Percentiles rank a stretch among this genome's conserved stretches.
Conservation (phyloP, 2,113 vertebrate species). For the Amphiprion percula region DNA sequence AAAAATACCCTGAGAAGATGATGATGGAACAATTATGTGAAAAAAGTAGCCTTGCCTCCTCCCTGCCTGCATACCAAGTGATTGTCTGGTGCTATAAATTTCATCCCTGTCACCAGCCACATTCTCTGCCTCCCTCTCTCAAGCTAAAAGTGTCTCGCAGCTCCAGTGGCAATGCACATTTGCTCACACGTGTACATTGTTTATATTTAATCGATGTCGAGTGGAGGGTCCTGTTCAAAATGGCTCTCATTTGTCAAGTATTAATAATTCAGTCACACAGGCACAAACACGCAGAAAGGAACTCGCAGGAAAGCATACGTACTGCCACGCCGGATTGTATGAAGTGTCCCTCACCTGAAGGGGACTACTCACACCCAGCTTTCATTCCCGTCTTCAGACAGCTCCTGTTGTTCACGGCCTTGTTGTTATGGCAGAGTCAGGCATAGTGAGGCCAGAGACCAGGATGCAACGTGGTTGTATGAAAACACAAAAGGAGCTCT, state of each 20-base stretch:
- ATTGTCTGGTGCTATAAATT: constrained; percentile 60
- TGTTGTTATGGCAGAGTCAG: constrained; percentile 12
- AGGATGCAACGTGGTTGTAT: neutral
- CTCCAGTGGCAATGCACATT: constrained; percentile 58
- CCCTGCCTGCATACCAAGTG: constrained; percentile 64
- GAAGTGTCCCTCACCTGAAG: constrained; percentile 51
- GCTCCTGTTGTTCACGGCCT: constrained; percentile 35
- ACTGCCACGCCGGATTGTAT: constrained; percentile 7
- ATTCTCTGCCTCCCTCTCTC: constrained; percentile 49
- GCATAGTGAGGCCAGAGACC: neutral
- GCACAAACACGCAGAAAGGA: constrained; percentile 37
- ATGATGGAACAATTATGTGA: constrained; percentile 71
- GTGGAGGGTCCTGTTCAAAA: constrained; percentile 69
- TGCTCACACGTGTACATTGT: constrained; percentile 69
- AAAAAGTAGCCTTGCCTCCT: constrained; percentile 40
- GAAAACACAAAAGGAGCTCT: constrained; percentile 13
- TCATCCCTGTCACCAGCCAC: constrained; percentile 44
- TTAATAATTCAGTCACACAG: constrained; percentile 81
- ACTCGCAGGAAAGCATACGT: constrained; percentile 7
- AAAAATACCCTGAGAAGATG: constrained; percentile 44
- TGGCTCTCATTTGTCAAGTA: constrained; percentile 82
- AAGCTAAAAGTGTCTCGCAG: constrained; percentile 45
- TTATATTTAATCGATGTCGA: constrained; percentile 79
- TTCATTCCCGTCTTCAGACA: constrained; percentile 46
- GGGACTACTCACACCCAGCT: constrained; percentile 41